Evolutionary conservation across 2,888 invertebrate species (phyloP).

Genomic region (Himalopsyche japonica): DNA sequence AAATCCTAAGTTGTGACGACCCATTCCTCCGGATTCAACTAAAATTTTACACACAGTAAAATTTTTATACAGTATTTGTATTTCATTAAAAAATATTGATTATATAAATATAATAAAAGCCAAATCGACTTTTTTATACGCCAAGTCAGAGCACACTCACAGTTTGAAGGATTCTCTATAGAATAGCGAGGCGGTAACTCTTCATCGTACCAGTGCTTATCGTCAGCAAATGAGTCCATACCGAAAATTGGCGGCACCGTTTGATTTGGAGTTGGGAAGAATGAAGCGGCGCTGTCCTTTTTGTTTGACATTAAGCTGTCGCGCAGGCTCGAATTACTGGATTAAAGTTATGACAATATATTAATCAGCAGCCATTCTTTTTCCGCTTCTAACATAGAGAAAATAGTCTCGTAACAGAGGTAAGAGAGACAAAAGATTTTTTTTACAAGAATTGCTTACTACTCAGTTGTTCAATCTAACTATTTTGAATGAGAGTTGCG

Average conservation of each 20-base stretch:
- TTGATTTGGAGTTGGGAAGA: conserved; percentile 59
- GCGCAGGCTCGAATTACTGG: neutral
- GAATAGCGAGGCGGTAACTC: conserved; percentile 3
- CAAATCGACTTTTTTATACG: no score
- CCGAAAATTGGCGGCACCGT: conserved; percentile 55
- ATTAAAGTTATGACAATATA: neutral
- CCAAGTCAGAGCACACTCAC: neutral
- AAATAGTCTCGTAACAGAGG: no score
- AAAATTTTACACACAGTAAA: neutral
- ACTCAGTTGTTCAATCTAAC: no score
- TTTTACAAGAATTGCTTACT: no score
- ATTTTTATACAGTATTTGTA: neutral
- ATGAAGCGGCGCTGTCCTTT: conserved; percentile 49
- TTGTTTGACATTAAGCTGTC: conserved; percentile 49
- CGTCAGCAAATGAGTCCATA: conserved; percentile 42
- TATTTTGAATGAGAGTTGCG: no score
- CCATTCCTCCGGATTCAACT: conserved; percentile 52
- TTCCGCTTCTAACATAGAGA: no score
- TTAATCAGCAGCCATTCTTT: neutral
- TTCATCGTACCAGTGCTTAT: conserved; percentile 8
- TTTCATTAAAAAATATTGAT: neutral
- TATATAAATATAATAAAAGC: neutral
- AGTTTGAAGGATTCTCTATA: neutral
- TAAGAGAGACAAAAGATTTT: no score
- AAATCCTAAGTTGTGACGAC: conserved; percentile 52